Conservation (phyloP, 2,797 vertebrate genomes). For the Rhinogobio ventralis region DNA sequence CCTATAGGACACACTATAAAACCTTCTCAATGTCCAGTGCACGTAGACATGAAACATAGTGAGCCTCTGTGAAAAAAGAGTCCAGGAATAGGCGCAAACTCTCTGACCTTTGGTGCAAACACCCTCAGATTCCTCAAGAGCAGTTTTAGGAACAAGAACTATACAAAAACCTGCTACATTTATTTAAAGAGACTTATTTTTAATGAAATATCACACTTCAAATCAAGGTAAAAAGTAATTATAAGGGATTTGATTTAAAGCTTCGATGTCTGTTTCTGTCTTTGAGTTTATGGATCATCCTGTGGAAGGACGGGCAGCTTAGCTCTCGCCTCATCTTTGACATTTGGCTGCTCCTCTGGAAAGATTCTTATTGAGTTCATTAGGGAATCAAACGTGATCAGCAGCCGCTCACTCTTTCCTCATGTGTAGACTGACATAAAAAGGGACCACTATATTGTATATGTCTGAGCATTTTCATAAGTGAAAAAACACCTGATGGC, state of each 20-base stretch:
- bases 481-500: neutral
- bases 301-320: constrained; percentile 32
- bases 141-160: neutral
- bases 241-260: neutral
- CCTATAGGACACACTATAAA: constrained; percentile 18
- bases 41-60: neutral
- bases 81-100: neutral
- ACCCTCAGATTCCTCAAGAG: neutral
- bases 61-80: neutral
- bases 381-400: constrained; percentile 4
- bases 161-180: neutral
- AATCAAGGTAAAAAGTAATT: neutral
- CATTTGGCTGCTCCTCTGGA: constrained; percentile 47
- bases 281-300: neutral
- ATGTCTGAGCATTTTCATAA: neutral
- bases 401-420: neutral
- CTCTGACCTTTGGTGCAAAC: neutral
- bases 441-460: neutral
- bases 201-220: neutral
- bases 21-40: neutral
- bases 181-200: neutral
- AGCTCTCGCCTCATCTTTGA: constrained; percentile 42
- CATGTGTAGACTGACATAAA: neutral
- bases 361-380: constrained; percentile 47
- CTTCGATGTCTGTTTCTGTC: neutral